Base-by-base conservation (phyloP, 2,797 vertebrate genomes). In the Anas bernieri region DNA sequence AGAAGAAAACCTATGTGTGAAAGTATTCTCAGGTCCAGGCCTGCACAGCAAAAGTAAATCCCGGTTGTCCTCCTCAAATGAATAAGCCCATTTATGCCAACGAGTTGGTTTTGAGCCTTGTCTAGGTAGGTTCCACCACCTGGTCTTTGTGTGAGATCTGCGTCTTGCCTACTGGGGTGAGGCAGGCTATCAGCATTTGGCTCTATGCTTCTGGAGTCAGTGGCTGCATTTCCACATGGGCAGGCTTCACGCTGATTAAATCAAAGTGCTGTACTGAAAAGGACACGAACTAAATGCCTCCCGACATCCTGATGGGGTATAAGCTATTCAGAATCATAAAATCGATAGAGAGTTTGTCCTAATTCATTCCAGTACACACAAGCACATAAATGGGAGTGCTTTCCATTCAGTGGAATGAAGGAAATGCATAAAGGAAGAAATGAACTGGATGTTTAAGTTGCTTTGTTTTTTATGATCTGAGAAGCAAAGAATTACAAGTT, bases 181-280 rank as follows among this genome's bases (percentile, higher is more conserved):
- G 88, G 74, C 83, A 94, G 61, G 83, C 83, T 94, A 68, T 95
- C 33, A 0, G 75, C 48, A 78, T 76, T 91, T 79, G 86, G 59
- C 80, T 82, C 62, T 35, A 17, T 64, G 78, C 88, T 95, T 88
- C 80, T 74, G 74, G 48, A 94, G 91, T 91, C 95, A 96, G 25
- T 56, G 85, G 46, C 61, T 92, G 78, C 86, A 80, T 92, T 94
- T 91, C 80, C 74, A 72, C 3, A 16, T 74, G 63, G 92, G 80
- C 92, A 93, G 85, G 68, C 73, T 86, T 91, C 74, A 56, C 58
- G 91, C 70, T 91, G 88, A 92, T 95, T 89, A 93, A 94, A 95
- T 94, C 86, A 80, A 95, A 91, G 78, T 72, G 68, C 48, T 87
- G 78, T 75, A 30, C 86, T 82, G 90, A 76, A 84, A 93, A 76